These are phyloP conservation scores for Synergus itoensis DNA, from an alignment of 2,888 invertebrate genomes.

Conservation along the genomic window DNA sequence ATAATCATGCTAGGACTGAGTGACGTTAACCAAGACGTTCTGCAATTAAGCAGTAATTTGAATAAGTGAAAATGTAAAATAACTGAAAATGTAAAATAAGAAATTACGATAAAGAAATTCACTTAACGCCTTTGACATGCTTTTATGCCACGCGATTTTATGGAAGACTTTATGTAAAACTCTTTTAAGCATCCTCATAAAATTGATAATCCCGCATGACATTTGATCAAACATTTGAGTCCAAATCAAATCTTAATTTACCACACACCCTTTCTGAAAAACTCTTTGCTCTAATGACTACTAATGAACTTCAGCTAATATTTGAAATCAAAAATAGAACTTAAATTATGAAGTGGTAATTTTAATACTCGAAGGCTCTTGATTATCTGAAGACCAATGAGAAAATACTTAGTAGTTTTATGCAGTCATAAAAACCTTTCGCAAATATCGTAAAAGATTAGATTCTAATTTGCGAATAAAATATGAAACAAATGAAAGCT, in stretches of 20 bases:
- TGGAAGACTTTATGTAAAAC: conserved; percentile 13
- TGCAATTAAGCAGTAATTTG: conserved; percentile 14
- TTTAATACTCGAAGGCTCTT: not conserved
- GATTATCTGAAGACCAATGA: conserved; percentile 14
- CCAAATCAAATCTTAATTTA: conserved; percentile 14
- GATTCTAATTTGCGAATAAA: conserved; percentile 5
- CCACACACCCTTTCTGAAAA: not conserved
- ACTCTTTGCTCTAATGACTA: not conserved
- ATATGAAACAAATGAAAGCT: not conserved
- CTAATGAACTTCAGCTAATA: not conserved
- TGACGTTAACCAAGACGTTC: not conserved
- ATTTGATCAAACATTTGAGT: not conserved
- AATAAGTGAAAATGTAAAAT: not conserved
- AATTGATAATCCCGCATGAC: conserved; percentile 13
- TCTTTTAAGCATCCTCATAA: conserved; percentile 14
- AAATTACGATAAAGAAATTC: conserved; percentile 10
- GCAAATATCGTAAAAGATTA: conserved; percentile 19
- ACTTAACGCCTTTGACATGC: not conserved
- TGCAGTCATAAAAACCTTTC: not conserved
- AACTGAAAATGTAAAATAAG: conserved; percentile 9
- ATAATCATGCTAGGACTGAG: not conserved
- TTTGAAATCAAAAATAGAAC: not conserved
- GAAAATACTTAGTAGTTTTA: conserved; percentile 21
- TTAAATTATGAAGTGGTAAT: conserved; percentile 6
- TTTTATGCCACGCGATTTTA: conserved; percentile 6